Conservation (phyloP, 2,888 invertebrate species). For the Gerosis bhagava region DNA sequence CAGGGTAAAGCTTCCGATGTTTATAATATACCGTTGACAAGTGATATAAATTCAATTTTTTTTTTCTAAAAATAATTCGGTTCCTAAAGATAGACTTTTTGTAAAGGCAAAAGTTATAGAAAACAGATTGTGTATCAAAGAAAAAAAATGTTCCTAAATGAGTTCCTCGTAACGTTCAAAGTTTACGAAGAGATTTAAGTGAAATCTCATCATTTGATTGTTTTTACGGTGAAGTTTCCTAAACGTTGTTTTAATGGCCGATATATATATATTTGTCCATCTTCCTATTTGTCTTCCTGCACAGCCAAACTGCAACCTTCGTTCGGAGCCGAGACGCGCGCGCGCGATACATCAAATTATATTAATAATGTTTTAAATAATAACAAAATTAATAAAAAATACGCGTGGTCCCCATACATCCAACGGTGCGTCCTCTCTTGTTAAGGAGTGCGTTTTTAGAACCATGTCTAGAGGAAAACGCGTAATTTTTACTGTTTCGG, state of each 20-base stretch:
- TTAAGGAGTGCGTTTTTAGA: slow-evolving; percentile 54
- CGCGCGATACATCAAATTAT: slow-evolving; percentile 80
- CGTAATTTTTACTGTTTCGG: slow-evolving; percentile 50
- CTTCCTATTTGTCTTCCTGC: slow-evolving; percentile 75
- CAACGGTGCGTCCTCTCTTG: slow-evolving; percentile 42
- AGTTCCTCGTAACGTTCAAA: slow-evolving; percentile 33
- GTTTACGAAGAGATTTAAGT: slow-evolving; percentile 28
- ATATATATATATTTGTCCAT: slow-evolving; percentile 35
- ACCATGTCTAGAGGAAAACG: slow-evolving; percentile 56
- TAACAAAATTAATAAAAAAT: slow-evolving; percentile 77
- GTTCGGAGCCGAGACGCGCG: slow-evolving; percentile 51
- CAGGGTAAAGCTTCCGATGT: slow-evolving; percentile 62
- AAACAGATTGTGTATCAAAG: too few relatives aligned
- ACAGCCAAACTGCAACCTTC: slow-evolving; percentile 50
- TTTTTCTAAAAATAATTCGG: slow-evolving; percentile 17
- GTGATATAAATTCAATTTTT: too few relatives aligned
- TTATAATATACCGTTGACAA: slow-evolving; percentile 7
- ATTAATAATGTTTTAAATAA: slow-evolving; percentile 80
- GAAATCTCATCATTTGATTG: slow-evolving; percentile 3
- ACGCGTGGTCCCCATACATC: slow-evolving; percentile 51
- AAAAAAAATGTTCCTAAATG: slow-evolving; percentile 37
- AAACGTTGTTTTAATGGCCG: slow-evolving; percentile 8
- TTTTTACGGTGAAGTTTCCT: slow-evolving; percentile 23
- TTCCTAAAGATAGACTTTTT: slow-evolving; percentile 22
- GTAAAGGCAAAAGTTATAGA: too few relatives aligned